Evolutionary conservation across 2,888 invertebrate genomes (phyloP).

Genomic region (Leptodirus hochenwartii): DNA sequence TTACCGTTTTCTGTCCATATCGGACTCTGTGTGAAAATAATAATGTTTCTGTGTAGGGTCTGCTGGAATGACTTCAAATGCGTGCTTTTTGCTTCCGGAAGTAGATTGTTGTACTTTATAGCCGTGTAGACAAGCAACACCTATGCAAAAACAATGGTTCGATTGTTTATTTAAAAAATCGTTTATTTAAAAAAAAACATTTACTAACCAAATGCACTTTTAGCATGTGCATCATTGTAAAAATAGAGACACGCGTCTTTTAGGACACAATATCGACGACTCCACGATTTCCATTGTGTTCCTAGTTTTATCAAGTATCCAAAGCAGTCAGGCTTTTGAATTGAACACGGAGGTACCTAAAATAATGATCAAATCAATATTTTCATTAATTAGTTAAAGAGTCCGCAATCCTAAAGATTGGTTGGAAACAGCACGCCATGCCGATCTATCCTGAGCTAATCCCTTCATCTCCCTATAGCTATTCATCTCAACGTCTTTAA

Average conservation of each 20-base stretch:
- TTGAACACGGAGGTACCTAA: constrained; percentile 58
- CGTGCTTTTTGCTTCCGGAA: constrained; percentile 74
- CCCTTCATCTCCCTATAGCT: too few relatives aligned
- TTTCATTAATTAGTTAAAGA: too few relatives aligned
- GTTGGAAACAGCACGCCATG: too few relatives aligned
- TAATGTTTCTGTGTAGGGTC: constrained; percentile 75
- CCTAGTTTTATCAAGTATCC: constrained; percentile 82
- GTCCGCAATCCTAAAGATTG: too few relatives aligned
- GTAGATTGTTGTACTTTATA: constrained; percentile 76
- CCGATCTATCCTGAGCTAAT: too few relatives aligned
- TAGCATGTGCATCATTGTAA: constrained; percentile 75
- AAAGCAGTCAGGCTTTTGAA: constrained; percentile 75
- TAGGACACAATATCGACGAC: constrained; percentile 79
- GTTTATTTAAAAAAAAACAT: constrained; percentile 1
- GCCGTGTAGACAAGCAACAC: constrained; percentile 86
- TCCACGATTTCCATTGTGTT: constrained; percentile 78
- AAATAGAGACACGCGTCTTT: constrained; percentile 92
- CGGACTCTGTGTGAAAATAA: constrained; percentile 84
- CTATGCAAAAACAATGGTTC: constrained; percentile 28
- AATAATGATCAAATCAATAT: too few relatives aligned
- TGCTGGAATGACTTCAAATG: constrained; percentile 80
- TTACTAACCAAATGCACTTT: constrained; percentile 67
- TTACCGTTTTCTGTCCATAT: constrained; percentile 87
- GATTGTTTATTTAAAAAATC: constrained; percentile 3
- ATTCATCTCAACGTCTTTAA: too few relatives aligned